Conservation (phyloP, 1,140 invertebrate species). For the Heliconius nattereri region DNA sequence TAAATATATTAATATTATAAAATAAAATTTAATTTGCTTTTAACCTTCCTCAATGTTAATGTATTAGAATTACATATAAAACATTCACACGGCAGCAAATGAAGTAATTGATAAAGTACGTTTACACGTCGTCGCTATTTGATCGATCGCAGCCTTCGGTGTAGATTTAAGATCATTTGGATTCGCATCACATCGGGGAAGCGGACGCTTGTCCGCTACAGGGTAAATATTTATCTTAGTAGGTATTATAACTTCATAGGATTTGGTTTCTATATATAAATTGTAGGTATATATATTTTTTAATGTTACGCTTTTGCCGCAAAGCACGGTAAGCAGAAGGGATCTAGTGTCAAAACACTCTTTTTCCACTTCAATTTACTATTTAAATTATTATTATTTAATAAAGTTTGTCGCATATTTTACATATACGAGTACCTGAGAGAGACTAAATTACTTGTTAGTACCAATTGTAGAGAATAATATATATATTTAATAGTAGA, state of each 20-base stretch:
- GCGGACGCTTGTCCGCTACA: not conserved
- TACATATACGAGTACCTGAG: too few relatives aligned
- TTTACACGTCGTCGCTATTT: constrained; percentile 33
- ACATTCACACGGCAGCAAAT: not conserved
- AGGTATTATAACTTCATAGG: not conserved
- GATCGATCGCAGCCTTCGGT: constrained; percentile 37
- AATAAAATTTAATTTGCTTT: not conserved
- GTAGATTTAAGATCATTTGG: constrained; percentile 30
- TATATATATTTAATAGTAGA: too few relatives aligned
- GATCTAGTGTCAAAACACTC: too few relatives aligned
- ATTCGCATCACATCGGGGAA: constrained; percentile 36
- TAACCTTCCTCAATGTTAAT: not conserved
- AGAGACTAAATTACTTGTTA: too few relatives aligned
- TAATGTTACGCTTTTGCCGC: too few relatives aligned
- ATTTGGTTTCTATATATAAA: not conserved
- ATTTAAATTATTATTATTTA: too few relatives aligned
- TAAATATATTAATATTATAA: not conserved
- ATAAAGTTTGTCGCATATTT: too few relatives aligned
- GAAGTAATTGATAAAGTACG: constrained; percentile 14
- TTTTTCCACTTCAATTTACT: too few relatives aligned
- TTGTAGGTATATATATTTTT: too few relatives aligned
- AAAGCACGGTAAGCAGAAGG: too few relatives aligned
- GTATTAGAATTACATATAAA: not conserved
- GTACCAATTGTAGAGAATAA: too few relatives aligned
- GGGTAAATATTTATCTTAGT: not conserved